These are phyloP conservation scores for Slavum lentiscoides DNA, from an alignment of 2,888 invertebrate species.

Conservation along the genomic window DNA sequence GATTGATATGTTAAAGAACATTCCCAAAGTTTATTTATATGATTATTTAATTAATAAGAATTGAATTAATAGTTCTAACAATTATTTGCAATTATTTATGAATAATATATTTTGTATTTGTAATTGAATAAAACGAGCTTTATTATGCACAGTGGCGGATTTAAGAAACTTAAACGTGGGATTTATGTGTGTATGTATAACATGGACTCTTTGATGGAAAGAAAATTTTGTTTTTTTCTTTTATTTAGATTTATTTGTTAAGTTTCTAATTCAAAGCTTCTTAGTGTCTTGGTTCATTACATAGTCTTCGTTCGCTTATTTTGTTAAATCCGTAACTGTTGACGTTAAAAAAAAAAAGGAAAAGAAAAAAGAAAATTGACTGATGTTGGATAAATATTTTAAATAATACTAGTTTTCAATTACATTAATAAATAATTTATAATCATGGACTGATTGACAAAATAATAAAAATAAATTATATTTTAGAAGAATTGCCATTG, in stretches of 20 bases:
- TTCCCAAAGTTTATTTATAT: slow-evolving; percentile 44
- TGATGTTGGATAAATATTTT: background rate
- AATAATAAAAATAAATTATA: background rate
- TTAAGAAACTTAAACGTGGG: background rate
- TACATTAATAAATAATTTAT: background rate
- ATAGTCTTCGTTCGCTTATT: background rate
- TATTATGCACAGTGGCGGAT: background rate
- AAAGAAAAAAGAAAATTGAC: slow-evolving; percentile 1
- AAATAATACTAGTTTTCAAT: slow-evolving; percentile 1
- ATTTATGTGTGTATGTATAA: no score
- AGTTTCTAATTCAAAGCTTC: background rate
- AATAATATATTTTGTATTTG: background rate
- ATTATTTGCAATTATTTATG: background rate
- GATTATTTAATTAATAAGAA: slow-evolving; percentile 23
- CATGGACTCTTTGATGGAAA: background rate
- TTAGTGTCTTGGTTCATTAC: background rate
- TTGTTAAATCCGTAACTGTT: background rate
- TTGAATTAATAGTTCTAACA: slow-evolving; percentile 23
- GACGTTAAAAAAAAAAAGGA: background rate
- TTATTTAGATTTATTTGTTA: background rate
- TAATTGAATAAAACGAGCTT: background rate
- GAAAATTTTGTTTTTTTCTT: background rate
- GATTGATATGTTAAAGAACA: slow-evolving; percentile 34
- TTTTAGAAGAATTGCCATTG: background rate
- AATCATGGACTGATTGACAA: slow-evolving; percentile 2